Conservation (phyloP, 2,113 vertebrate genomes). For the Oplegnathus fasciatus region DNA sequence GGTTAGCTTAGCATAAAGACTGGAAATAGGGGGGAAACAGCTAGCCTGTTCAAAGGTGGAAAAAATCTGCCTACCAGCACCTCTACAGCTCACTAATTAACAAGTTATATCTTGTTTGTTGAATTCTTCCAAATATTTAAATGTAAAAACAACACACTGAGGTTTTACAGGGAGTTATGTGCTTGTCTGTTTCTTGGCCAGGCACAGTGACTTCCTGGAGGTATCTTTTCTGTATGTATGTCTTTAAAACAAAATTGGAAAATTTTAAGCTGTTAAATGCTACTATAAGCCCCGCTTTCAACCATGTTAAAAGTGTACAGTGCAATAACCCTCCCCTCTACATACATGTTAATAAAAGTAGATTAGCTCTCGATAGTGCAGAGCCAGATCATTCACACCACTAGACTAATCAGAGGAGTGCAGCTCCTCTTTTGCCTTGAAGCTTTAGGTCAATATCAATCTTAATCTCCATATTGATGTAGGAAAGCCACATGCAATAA, state of each 20-base stretch:
- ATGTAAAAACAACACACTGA: not conserved
- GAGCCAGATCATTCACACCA: constrained; percentile 29
- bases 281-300: not conserved
- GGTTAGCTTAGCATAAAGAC: not conserved
- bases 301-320: not conserved
- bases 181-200: not conserved
- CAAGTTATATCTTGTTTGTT: not conserved
- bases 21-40: not conserved
- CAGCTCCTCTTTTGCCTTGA: constrained; percentile 7
- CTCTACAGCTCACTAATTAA: not conserved
- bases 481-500: constrained; percentile 41
- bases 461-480: constrained; percentile 54
- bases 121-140: not conserved
- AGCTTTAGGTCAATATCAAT: constrained; percentile 46
- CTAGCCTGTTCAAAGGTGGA: not conserved
- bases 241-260: no score
- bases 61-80: not conserved
- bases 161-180: not conserved
- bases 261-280: not conserved
- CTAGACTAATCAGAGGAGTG: constrained; percentile 18
- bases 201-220: not conserved
- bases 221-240: no score
- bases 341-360: constrained; percentile 13
- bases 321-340: not conserved
- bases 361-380: constrained; percentile 1